phyloP scores from a whole-genome alignment of 2,113 vertebrate genomes.

The Scomber colias region DNA sequence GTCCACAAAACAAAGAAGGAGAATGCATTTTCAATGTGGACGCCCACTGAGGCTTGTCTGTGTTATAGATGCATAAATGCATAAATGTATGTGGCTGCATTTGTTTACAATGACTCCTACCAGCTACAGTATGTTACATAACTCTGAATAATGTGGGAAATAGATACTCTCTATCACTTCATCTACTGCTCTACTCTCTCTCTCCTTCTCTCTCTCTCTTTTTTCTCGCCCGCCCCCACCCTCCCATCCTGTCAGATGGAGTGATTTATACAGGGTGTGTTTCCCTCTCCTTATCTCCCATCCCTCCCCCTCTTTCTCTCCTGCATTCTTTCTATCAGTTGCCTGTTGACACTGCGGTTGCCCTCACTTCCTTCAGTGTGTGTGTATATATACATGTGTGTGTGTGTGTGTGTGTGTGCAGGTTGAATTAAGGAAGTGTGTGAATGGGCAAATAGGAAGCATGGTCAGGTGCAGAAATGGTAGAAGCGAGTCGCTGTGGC shows the following conservation, averaged over 20 bases:
- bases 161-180: conserved; percentile 48
- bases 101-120: conserved; percentile 65
- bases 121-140: conserved; percentile 65
- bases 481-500: conserved; percentile 8
- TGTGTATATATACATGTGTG: conserved; percentile 17
- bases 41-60: conserved; percentile 40
- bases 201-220: not conserved
- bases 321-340: conserved; percentile 48
- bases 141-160: conserved; percentile 61
- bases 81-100: conserved; percentile 59
- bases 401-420: conserved; percentile 9
- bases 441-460: conserved; percentile 12
- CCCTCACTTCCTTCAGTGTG: conserved; percentile 39
- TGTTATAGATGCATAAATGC: conserved; percentile 61
- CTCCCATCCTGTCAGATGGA: conserved; percentile 48
- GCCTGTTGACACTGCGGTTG: conserved; percentile 48
- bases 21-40: conserved; percentile 25
- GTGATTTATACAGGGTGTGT: conserved; percentile 63
- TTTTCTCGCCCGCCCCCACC: not conserved
- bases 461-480: conserved; percentile 8
- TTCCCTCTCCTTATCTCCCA: conserved; percentile 57
- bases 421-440: conserved; percentile 16
- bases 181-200: conserved; percentile 24
- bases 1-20: conserved; percentile 5
- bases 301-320: conserved; percentile 30